phyloP scores from a whole-genome alignment of 2,113 vertebrate genomes.

The Oenanthe melanoleuca region DNA sequence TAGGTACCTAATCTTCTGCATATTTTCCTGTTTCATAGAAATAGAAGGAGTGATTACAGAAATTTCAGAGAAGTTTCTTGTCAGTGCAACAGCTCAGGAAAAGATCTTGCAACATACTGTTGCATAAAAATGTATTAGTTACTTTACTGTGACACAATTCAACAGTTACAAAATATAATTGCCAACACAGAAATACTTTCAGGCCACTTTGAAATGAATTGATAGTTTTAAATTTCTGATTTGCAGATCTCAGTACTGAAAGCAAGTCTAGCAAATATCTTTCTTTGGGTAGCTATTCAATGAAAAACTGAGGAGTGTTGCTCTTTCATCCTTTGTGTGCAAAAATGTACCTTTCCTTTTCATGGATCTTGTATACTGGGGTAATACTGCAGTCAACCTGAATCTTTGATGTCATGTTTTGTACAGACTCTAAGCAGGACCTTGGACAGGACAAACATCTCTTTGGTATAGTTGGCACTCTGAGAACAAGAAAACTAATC shows the following conservation, averaged over 20 bases:
- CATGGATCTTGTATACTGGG: not conserved
- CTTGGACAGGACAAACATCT: not conserved
- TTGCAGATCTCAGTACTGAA: not conserved
- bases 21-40: not conserved
- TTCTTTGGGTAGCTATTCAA: not conserved
- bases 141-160: not conserved
- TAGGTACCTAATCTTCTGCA: not conserved
- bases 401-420: not conserved
- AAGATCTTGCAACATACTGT: not conserved
- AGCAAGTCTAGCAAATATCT: not conserved
- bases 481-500: not conserved
- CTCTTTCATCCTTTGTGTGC: not conserved
- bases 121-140: not conserved
- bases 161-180: not conserved
- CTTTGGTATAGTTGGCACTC: not conserved
- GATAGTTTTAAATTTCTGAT: not conserved
- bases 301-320: not conserved
- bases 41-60: not conserved
- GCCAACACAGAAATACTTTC: not conserved
- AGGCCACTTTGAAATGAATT: not conserved
- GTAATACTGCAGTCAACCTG: not conserved
- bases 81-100: not conserved
- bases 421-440: not conserved
- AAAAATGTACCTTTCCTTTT: not conserved
- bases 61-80: not conserved